Evolutionary conservation across 2,797 vertebrate species (phyloP).

Genomic region (Pipistrellus pipistrellus): DNA sequence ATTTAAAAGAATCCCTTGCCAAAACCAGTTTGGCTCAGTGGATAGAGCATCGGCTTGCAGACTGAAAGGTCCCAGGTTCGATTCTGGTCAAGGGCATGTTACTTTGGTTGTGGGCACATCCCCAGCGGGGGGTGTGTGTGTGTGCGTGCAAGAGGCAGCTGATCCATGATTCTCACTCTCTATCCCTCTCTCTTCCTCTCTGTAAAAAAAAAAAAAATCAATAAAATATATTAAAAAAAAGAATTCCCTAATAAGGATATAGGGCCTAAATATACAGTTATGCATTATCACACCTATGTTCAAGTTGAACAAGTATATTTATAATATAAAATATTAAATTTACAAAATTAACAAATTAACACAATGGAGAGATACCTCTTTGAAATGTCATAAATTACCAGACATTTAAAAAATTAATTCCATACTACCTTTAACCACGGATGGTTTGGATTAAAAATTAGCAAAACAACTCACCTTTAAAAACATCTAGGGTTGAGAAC

Average conservation of each 20-base stretch:
- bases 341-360: slow-evolving; percentile 57
- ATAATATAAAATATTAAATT: slow-evolving; percentile 49
- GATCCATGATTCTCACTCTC: too few species aligned
- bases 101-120: too few species aligned
- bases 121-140: too few species aligned
- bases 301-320: slow-evolving; percentile 10
- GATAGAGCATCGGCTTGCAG: too few species aligned
- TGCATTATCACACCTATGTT: slow-evolving; percentile 32
- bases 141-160: too few species aligned
- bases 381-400: slow-evolving; percentile 47
- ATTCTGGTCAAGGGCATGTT: too few species aligned
- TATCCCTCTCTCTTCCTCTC: too few species aligned
- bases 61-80: too few species aligned
- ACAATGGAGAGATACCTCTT: slow-evolving; percentile 4
- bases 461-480: not conserved
- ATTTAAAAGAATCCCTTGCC: not conserved
- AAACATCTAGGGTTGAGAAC: slow-evolving; percentile 40
- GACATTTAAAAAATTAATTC: slow-evolving; percentile 52
- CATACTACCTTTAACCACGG: slow-evolving; percentile 46
- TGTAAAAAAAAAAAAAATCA: too few species aligned
- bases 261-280: not conserved
- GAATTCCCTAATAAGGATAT: not conserved
- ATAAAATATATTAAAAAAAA: not conserved
- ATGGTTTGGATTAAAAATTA: slow-evolving; percentile 12
- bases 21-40: too few species aligned